These are phyloP conservation scores for Barypeithes pellucidus DNA, from an alignment of 2,888 invertebrate species.

Conservation along the genomic window DNA sequence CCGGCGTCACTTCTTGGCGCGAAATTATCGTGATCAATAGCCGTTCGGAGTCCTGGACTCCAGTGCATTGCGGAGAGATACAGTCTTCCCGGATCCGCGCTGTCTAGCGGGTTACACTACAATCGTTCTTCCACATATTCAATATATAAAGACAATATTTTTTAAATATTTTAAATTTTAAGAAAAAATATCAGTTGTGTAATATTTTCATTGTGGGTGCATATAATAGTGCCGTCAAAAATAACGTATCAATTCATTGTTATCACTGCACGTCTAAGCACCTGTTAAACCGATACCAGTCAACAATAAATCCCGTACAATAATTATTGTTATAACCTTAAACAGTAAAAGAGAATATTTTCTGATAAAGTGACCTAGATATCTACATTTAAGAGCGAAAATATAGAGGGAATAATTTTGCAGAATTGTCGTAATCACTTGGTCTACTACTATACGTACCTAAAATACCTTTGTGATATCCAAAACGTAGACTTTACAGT, in stretches of 20 bases:
- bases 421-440: constrained; percentile 8
- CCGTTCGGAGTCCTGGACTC: constrained; percentile 64
- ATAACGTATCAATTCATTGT: background rate
- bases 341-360: constrained; percentile 39
- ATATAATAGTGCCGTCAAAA: constrained; percentile 13
- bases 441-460: constrained; percentile 56
- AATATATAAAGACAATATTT: constrained; percentile 27
- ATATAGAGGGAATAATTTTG: constrained; percentile 20
- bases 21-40: constrained; percentile 64
- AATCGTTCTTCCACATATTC: constrained; percentile 44
- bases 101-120: constrained; percentile 58
- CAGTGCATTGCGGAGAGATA: constrained; percentile 62
- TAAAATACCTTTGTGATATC: constrained; percentile 60
- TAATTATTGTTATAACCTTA: constrained; percentile 37
- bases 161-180: constrained; percentile 25
- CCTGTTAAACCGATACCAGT: constrained; percentile 49
- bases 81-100: constrained; percentile 67
- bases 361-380: constrained; percentile 47
- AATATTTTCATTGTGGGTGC: constrained; percentile 6
- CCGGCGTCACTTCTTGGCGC: constrained; percentile 65
- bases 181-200: constrained; percentile 32
- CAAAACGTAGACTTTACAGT: constrained; percentile 21
- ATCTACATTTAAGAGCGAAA: background rate
- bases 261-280: constrained; percentile 30
- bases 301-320: constrained; percentile 53